Conservation (phyloP, 2,797 vertebrate species). For the Diplodus sargus region DNA sequence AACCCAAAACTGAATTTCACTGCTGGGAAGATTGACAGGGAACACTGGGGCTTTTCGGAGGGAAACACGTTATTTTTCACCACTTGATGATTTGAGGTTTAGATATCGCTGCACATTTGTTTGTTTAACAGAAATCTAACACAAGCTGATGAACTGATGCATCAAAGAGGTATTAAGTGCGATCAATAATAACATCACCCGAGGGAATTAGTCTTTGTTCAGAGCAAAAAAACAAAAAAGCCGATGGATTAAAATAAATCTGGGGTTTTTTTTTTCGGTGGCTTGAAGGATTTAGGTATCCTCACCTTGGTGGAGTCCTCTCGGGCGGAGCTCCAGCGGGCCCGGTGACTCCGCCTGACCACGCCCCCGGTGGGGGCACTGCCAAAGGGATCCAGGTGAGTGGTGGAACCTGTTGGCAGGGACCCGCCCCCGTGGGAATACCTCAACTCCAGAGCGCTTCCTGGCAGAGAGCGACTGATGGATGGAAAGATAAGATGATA, state of each 20-base stretch:
- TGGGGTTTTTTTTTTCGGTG: background rate
- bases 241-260: background rate
- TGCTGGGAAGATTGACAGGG: too few species aligned
- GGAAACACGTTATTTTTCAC: too few species aligned
- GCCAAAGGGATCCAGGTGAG: conserved; percentile 89
- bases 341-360: conserved; percentile 85
- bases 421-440: conserved; percentile 89
- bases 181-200: background rate
- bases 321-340: conserved; percentile 89
- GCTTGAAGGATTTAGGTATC: too few species aligned
- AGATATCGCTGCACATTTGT: too few species aligned
- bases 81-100: too few species aligned
- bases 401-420: conserved; percentile 80
- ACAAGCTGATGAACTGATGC: too few species aligned
- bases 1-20: too few species aligned
- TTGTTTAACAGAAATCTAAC: too few species aligned
- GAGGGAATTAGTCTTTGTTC: background rate
- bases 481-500: conserved; percentile 9
- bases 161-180: background rate
- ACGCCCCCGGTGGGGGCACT: conserved; percentile 83
- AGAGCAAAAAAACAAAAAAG: background rate
- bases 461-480: conserved; percentile 88
- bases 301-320: conserved; percentile 90
- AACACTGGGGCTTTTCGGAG: too few species aligned
- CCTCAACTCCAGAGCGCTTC: conserved; percentile 91